phyloP scores from a whole-genome alignment of 1,140 invertebrate genomes.

The Psilanteris sp. region DNA sequence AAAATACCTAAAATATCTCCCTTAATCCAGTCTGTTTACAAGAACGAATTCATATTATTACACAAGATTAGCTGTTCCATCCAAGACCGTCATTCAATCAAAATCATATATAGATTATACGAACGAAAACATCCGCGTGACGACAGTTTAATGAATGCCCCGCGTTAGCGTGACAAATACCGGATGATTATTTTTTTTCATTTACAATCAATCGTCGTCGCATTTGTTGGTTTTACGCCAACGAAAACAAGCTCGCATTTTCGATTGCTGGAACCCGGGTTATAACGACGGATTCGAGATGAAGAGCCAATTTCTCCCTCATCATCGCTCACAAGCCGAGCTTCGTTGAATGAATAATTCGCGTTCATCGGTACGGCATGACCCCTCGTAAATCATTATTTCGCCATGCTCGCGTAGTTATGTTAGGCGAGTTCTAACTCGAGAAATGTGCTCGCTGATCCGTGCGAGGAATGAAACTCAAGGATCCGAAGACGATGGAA shows the following conservation, averaged over 20 bases:
- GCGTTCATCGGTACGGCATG: slow-evolving; percentile 52
- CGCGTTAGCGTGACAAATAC: slow-evolving; percentile 13
- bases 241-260: slow-evolving; percentile 42
- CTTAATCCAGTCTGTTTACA: too few relatives aligned
- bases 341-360: slow-evolving; percentile 60
- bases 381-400: slow-evolving; percentile 65
- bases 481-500: slow-evolving; percentile 32
- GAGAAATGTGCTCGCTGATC: slow-evolving; percentile 46
- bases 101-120: too few relatives aligned
- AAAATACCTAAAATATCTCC: too few relatives aligned
- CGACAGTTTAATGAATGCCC: not conserved
- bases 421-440: slow-evolving; percentile 34
- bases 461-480: slow-evolving; percentile 48
- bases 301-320: slow-evolving; percentile 48
- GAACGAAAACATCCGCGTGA: too few relatives aligned
- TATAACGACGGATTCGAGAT: slow-evolving; percentile 31
- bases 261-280: not conserved
- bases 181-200: slow-evolving; percentile 24
- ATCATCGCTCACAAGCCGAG: slow-evolving; percentile 38
- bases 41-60: too few relatives aligned
- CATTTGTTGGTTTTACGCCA: slow-evolving; percentile 10
- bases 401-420: slow-evolving; percentile 47
- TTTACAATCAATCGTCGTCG: slow-evolving; percentile 22
- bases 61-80: too few relatives aligned
- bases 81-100: too few relatives aligned